Percentiles rank a stretch among this genome's conserved stretches.
Evolutionary conservation across 2,113 vertebrate genomes (phyloP).

Genomic region (Leptobrachium ailaonicum): DNA sequence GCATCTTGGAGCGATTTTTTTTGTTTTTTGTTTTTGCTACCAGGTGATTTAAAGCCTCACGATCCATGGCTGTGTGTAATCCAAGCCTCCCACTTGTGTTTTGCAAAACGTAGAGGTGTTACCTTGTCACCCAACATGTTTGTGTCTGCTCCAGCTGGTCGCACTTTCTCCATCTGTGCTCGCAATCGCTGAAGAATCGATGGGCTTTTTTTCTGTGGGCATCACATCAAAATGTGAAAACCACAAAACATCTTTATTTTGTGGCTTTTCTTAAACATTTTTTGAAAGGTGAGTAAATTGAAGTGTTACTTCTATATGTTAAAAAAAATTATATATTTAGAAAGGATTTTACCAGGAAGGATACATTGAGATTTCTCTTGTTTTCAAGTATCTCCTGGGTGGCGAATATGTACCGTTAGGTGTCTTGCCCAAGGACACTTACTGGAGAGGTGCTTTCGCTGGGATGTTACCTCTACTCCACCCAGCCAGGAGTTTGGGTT

Average conservation of each 20-base stretch:
- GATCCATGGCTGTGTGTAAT: slow-evolving; percentile 20
- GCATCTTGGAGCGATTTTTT: neutral
- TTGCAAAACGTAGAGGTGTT: neutral
- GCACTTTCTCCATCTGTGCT: neutral
- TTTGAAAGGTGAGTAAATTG: slow-evolving; percentile 1
- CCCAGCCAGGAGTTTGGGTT: too few relatives aligned
- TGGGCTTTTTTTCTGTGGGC: neutral
- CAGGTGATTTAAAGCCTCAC: neutral
- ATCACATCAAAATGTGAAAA: neutral
- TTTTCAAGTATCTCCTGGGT: too few relatives aligned
- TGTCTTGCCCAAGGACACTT: too few relatives aligned
- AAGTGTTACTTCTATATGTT: neutral
- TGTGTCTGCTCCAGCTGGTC: neutral
- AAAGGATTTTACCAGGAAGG: too few relatives aligned
- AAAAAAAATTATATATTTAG: too few relatives aligned
- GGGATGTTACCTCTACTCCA: too few relatives aligned
- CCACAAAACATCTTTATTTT: neutral
- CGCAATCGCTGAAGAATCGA: neutral
- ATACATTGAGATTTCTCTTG: too few relatives aligned
- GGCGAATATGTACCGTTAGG: too few relatives aligned
- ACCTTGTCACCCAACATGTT: neutral
- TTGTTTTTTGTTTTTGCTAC: slow-evolving; percentile 27
- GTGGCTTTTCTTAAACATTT: too few relatives aligned
- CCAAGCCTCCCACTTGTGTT: slow-evolving; percentile 2
- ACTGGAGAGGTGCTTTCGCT: too few relatives aligned